Percentiles rank a stretch among this genome's conserved stretches.
These are phyloP conservation scores for Gavia stellata DNA, from an alignment of 2,113 vertebrate genomes.

Conservation along the genomic window DNA sequence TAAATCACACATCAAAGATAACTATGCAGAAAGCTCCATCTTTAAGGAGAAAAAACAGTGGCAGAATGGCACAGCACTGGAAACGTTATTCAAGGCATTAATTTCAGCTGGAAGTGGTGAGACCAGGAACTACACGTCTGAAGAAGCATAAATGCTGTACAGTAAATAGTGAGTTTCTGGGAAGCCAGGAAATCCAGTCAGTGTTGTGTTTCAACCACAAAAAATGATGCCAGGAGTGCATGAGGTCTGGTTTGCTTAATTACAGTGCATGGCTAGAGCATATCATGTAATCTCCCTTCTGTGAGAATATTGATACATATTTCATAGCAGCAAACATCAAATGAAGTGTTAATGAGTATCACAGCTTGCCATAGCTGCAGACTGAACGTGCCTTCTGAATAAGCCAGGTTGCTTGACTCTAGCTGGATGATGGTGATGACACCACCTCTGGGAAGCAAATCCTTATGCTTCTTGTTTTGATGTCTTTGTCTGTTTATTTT, in stretches of 20 bases:
- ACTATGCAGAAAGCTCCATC: not conserved
- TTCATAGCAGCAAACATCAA: not conserved
- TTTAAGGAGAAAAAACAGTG: not conserved
- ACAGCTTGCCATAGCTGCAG: rapidly evolving
- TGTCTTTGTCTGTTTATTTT: not conserved
- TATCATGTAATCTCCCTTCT: not conserved
- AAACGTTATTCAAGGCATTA: not conserved
- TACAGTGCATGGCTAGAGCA: not conserved
- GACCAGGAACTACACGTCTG: not conserved
- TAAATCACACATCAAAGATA: not conserved
- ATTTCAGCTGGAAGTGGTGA: not conserved
- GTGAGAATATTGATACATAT: not conserved
- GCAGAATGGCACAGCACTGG: not conserved
- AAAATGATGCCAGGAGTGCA: not conserved
- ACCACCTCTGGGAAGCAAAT: not conserved
- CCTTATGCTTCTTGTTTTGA: not conserved
- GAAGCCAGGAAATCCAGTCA: not conserved
- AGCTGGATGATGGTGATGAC: not conserved
- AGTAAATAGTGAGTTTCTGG: not conserved
- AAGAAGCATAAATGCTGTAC: not conserved
- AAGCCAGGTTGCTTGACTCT: not conserved
- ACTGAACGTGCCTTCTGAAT: not conserved
- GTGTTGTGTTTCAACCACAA: not conserved
- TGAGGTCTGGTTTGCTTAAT: rapidly evolving
- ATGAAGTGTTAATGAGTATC: not conserved